Base-by-base conservation (phyloP, 2,113 vertebrate genomes). In the Pygoscelis antarcticus region DNA sequence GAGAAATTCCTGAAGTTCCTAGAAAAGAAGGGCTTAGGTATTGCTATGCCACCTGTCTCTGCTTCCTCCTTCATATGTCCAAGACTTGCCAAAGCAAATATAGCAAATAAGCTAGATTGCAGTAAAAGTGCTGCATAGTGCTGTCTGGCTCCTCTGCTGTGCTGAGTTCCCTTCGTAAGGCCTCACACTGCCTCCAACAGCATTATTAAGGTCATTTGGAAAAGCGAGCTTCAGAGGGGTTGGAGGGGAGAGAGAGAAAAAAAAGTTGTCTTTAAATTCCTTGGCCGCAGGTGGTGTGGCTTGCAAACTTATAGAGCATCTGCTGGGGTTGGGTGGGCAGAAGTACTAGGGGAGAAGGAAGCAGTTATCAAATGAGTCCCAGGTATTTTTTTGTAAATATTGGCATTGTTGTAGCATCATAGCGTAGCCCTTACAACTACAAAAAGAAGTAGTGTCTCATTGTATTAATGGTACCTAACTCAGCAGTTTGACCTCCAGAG, bases 21-120 rank as follows among this genome's bases (percentile, higher is more conserved):
- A 77, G n/a, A 77, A 86, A 62, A 71, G 30, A 38, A 74, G 7
- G 44, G 14, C 40, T 82, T 66, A 65, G 58, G 5, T 78, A 64
- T 27, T 93, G 66, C 46, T 14, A 26, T 70, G 49, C 9, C 65
- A 66, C 70, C 54, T 76, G 19, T 40, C 65, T 89, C 54, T 74
- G 49, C 58, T 85, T 95, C 78, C 51, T 95, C 42, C 62, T 91
- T 58, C 21, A 3, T 7, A 19, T 30, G 29, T 70, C 78, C 29
- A 74, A 89, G 62, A 46, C 36, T 68, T 94, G 61, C 65, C 64
- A 86, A 88, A 94, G 76, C 79, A 94, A 93, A 91, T 36, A 71
- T 3, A 87, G 83, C 49, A 74, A 92, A 71, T 79, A 96, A 78
- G 52, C 58, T n/a, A 58, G 49, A 68, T 0, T 34, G 87, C 77